These are phyloP conservation scores for Neopelma chrysocephalum DNA, from an alignment of 2,797 vertebrate genomes.

Conservation along the genomic window DNA sequence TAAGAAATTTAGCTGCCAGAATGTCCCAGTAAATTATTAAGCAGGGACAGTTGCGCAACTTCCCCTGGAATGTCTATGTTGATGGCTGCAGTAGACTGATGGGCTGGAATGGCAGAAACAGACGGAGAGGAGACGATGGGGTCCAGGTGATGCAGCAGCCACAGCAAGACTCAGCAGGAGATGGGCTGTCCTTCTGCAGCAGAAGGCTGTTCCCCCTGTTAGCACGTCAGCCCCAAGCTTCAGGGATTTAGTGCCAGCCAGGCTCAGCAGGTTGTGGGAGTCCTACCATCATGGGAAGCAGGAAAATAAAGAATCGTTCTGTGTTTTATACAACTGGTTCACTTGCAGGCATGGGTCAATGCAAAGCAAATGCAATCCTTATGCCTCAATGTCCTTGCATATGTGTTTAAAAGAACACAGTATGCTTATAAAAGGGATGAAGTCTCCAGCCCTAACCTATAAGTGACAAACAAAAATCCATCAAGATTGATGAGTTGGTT, in stretches of 20 bases:
- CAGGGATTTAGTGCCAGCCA: neutral
- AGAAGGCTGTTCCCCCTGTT: neutral
- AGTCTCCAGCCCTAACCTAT: conserved; percentile 1
- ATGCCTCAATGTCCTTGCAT: neutral
- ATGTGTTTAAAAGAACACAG: conserved; percentile 8
- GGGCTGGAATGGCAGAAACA: conserved; percentile 36
- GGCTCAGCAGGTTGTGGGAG: neutral
- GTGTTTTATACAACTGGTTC: neutral
- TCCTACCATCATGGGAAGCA: neutral
- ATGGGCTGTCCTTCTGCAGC: neutral
- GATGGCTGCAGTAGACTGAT: conserved; percentile 22
- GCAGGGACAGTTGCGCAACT: conserved; percentile 25
- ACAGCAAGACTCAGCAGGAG: neutral
- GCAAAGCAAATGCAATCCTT: conserved; percentile 43
- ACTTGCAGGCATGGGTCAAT: neutral
- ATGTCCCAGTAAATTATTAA: conserved; percentile 55
- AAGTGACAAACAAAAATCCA: conserved; percentile 52
- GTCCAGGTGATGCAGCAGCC: neutral
- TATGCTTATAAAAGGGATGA: conserved; percentile 28
- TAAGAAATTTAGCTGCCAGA: conserved; percentile 32
- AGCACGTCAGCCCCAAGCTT: neutral
- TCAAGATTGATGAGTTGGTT: neutral
- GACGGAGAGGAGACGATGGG: rapidly evolving
- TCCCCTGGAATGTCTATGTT: conserved; percentile 43
- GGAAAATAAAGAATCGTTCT: neutral